Conservation (phyloP, 2,888 invertebrate species). For the Eustalomyia histrio region DNA sequence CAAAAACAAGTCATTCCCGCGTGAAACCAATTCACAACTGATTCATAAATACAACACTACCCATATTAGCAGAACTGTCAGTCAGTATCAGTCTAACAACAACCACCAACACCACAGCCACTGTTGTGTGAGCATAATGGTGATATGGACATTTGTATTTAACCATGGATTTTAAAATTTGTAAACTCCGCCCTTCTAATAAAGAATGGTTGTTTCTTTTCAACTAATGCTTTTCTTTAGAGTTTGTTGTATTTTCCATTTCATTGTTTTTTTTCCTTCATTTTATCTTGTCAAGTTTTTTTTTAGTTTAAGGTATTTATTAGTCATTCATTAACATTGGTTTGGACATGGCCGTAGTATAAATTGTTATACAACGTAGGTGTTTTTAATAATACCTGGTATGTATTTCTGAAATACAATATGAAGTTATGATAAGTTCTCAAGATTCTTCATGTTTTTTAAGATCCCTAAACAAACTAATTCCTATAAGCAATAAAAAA, state of each 20-base stretch:
- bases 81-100: not conserved
- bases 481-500: no score
- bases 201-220: slow-evolving; percentile 28
- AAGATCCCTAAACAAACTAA: no score
- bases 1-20: slow-evolving; percentile 71
- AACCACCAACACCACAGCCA: slow-evolving; percentile 29
- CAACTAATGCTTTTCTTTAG: not conserved
- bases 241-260: slow-evolving; percentile 7
- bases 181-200: slow-evolving; percentile 37
- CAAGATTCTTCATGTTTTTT: no score
- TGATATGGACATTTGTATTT: not conserved
- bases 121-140: not conserved
- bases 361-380: not conserved
- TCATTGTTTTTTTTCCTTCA: slow-evolving; percentile 42
- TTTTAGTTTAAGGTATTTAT: slow-evolving; percentile 41
- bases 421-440: no score
- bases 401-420: no score
- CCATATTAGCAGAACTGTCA: slow-evolving; percentile 41
- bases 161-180: not conserved
- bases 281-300: slow-evolving; percentile 38
- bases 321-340: slow-evolving; percentile 12
- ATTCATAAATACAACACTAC: slow-evolving; percentile 69
- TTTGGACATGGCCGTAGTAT: slow-evolving; percentile 29
- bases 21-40: slow-evolving; percentile 74
- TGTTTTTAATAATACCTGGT: no score